Conservation (phyloP, 2,888 invertebrate genomes). For the Drosophila rubida region DNA sequence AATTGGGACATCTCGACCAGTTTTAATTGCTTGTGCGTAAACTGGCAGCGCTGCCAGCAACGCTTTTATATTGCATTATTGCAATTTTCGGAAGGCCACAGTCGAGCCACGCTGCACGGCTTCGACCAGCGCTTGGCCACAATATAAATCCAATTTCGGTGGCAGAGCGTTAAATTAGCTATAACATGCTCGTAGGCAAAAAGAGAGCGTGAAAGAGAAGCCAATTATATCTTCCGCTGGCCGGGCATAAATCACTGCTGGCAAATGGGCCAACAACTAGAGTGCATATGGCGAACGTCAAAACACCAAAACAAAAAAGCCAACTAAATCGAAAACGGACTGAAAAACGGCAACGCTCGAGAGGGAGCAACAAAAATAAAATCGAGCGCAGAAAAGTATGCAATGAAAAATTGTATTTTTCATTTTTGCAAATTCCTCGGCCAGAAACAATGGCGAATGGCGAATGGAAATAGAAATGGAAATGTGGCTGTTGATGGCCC, state of each 20-base stretch:
- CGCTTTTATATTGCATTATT: constrained; percentile 51
- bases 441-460: constrained; percentile 50
- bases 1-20: constrained; percentile 28
- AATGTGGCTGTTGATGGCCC: constrained; percentile 1
- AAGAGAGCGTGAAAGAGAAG: constrained; percentile 13
- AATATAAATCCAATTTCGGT: constrained; percentile 57
- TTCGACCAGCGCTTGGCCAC: constrained; percentile 4
- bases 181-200: neutral
- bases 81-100: constrained; percentile 7
- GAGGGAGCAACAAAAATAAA: neutral
- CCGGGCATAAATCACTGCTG: constrained; percentile 56
- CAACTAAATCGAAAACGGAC: neutral
- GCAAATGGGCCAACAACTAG: constrained; percentile 50
- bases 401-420: constrained; percentile 41
- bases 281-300: constrained; percentile 24
- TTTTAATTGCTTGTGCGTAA: constrained; percentile 63
- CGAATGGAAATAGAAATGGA: constrained; percentile 29
- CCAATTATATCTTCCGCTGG: constrained; percentile 69
- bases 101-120: neutral
- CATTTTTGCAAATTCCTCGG: constrained; percentile 21
- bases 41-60: constrained; percentile 20
- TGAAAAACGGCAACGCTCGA: neutral
- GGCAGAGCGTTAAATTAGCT: constrained; percentile 65
- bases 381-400: constrained; percentile 46
- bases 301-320: constrained; percentile 27